Evolutionary conservation across 2,113 vertebrate genomes (phyloP).

Genomic region (Pleuronectes platessa): DNA sequence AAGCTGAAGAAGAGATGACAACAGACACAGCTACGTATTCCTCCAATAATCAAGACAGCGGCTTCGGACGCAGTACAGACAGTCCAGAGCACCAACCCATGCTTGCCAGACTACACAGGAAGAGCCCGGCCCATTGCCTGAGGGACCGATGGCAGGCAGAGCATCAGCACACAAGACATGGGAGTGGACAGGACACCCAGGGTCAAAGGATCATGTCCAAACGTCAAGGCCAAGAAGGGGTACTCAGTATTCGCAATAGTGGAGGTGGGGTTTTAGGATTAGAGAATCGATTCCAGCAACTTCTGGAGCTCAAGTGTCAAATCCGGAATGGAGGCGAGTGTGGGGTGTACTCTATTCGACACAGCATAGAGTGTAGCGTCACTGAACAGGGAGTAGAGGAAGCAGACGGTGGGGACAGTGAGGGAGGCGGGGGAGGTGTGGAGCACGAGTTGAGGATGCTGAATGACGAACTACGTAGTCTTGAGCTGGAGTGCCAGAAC

Average conservation of each 20-base stretch:
- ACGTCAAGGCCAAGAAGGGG: constrained; percentile 65
- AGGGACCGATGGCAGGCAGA: constrained; percentile 75
- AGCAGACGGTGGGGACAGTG: constrained; percentile 30
- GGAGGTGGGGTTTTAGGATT: constrained; percentile 64
- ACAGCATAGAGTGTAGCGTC: constrained; percentile 90
- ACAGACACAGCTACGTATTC: constrained; percentile 93
- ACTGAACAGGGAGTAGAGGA: constrained; percentile 81
- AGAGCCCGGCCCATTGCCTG: constrained; percentile 73
- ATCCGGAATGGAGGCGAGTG: constrained; percentile 90
- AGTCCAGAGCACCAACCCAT: constrained; percentile 88
- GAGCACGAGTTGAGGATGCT: constrained; percentile 93
- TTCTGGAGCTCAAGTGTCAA: constrained; percentile 95
- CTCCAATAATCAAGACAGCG: constrained; percentile 92
- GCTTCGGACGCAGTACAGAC: constrained; percentile 87
- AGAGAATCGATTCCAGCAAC: constrained; percentile 89
- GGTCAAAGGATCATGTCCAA: constrained; percentile 74
- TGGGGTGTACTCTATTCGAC: constrained; percentile 91
- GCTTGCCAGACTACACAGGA: constrained; percentile 75
- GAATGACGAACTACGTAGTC: constrained; percentile 94
- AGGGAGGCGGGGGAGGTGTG: constrained; percentile 73
- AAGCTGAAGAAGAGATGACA: constrained; percentile 87
- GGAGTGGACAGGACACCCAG: constrained; percentile 66
- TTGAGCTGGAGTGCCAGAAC: constrained; percentile 95
- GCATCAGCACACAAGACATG: constrained; percentile 69
- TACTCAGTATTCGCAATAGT: constrained; percentile 56